Evolutionary conservation across 1,140 invertebrate species (phyloP).

Genomic region (Drosophila kurseongensis): DNA sequence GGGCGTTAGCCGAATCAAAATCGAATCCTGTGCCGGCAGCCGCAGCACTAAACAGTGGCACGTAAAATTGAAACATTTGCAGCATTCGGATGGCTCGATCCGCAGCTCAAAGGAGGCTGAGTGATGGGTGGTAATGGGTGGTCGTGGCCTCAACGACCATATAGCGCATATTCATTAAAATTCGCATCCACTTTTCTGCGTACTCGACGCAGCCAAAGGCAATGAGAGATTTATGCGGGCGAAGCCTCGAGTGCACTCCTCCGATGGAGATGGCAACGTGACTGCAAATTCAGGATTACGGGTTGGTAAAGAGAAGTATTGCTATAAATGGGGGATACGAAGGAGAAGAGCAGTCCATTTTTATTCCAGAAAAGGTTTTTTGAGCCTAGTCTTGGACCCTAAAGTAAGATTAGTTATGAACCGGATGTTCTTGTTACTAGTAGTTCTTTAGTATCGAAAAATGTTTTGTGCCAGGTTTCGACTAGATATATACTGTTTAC

Average conservation of each 20-base stretch:
- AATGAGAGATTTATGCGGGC: slow-evolving; percentile 64
- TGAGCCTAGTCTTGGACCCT: too few species aligned
- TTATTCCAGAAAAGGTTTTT: too few species aligned
- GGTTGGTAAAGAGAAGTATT: background rate
- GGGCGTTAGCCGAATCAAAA: slow-evolving; percentile 68
- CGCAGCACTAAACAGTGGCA: slow-evolving; percentile 59
- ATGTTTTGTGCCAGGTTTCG: too few species aligned
- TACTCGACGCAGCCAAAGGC: slow-evolving; percentile 48
- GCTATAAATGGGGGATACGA: too few species aligned
- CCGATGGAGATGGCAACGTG: slow-evolving; percentile 37
- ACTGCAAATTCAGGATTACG: slow-evolving; percentile 10
- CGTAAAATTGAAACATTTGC: slow-evolving; percentile 76
- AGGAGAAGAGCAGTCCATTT: too few species aligned
- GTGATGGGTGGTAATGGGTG: slow-evolving; percentile 11
- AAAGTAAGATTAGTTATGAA: too few species aligned
- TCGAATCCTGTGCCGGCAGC: slow-evolving; percentile 47
- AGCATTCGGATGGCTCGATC: slow-evolving; percentile 29
- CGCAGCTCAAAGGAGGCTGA: slow-evolving; percentile 39
- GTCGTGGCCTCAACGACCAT: slow-evolving; percentile 23
- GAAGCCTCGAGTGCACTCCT: slow-evolving; percentile 14
- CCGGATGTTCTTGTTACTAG: too few species aligned
- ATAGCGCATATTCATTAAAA: slow-evolving; percentile 76
- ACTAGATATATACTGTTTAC: too few species aligned
- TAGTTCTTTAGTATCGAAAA: too few species aligned
- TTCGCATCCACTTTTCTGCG: slow-evolving; percentile 58